A percentile compares a stretch with the other conserved stretches of the same genome.
These are phyloP conservation scores for Gryllus longicercus DNA, from an alignment of 2,888 invertebrate genomes.

Conservation along the genomic window DNA sequence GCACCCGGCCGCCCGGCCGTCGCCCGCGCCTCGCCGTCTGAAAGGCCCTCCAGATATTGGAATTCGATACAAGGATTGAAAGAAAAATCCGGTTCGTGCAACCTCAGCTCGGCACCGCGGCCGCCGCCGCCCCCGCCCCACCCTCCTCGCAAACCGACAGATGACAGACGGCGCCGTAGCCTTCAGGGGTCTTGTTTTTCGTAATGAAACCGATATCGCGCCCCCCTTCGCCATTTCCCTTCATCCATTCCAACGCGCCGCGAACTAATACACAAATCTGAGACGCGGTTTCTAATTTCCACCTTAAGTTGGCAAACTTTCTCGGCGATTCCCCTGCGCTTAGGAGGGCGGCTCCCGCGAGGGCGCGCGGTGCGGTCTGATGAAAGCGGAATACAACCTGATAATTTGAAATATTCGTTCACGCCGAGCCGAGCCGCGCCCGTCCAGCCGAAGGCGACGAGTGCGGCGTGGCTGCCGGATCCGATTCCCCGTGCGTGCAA, in stretches of 20 bases:
- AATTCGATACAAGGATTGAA: slow-evolving; percentile 6
- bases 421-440: neutral
- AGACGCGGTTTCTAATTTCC: neutral
- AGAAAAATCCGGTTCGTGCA: neutral
- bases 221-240: neutral
- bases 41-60: slow-evolving; percentile 4
- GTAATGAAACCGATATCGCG: slow-evolving; percentile 17
- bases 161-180: slow-evolving; percentile 17
- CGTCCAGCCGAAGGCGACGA: neutral
- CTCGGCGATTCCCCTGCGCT: neutral
- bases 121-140: neutral
- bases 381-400: slow-evolving; percentile 1
- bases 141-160: neutral
- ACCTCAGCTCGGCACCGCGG: slow-evolving; percentile 1
- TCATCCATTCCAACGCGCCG: neutral
- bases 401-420: slow-evolving; percentile 17
- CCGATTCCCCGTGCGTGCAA: neutral
- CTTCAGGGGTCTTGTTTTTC: neutral
- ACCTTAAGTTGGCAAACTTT: neutral
- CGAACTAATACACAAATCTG: neutral
- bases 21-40: neutral
- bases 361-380: neutral
- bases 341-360: neutral
- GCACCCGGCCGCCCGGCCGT: neutral
- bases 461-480: neutral